Conservation (phyloP, 2,113 vertebrate genomes). For the Thalassarche chlororhynchos region DNA sequence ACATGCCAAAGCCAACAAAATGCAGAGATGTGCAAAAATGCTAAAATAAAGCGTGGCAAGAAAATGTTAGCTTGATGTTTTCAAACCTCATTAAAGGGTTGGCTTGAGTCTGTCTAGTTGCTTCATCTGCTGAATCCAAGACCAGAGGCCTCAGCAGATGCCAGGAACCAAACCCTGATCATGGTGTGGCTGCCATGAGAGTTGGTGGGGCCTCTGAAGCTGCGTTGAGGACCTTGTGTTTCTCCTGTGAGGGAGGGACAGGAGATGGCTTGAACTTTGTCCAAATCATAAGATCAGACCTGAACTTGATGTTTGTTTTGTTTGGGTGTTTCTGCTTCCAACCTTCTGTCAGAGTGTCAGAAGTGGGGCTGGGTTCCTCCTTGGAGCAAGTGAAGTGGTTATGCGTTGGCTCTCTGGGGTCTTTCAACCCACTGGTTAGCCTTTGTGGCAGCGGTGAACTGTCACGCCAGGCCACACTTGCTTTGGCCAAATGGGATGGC, state of each 20-base stretch:
- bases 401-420: neutral
- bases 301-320: neutral
- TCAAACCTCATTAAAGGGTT: neutral
- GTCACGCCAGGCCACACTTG: neutral
- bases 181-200: rapidly evolving
- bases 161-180: neutral
- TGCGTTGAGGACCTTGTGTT: neutral
- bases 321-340: neutral
- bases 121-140: neutral
- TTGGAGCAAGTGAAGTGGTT: neutral
- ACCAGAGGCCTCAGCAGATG: neutral
- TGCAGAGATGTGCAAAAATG: neutral
- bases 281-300: neutral
- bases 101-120: neutral
- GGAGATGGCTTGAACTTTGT: neutral
- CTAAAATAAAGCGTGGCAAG: neutral
- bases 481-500: neutral
- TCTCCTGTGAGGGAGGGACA: neutral
- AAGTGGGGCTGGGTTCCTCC: neutral
- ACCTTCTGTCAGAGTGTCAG: neutral
- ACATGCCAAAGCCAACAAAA: slow-evolving; percentile 40
- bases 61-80: neutral
- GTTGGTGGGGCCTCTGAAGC: neutral
- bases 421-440: neutral
- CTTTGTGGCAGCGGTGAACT: neutral